Percentiles rank a stretch among this genome's conserved stretches.
These are phyloP conservation scores for Semotilus atromaculatus DNA, from an alignment of 2,797 vertebrate genomes.

Conservation along the genomic window DNA sequence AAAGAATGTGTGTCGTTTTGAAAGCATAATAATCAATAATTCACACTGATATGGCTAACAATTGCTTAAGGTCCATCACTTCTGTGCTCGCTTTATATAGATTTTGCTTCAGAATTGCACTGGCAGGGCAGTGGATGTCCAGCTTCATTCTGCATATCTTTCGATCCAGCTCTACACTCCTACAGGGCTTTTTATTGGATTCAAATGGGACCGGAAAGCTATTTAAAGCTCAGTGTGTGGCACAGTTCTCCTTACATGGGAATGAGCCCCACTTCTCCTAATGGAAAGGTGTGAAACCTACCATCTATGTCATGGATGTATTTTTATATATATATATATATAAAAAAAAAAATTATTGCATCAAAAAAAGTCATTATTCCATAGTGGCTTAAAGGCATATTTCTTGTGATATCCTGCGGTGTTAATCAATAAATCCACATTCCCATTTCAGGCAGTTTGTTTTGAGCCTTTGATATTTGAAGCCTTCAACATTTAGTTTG, in stretches of 20 bases:
- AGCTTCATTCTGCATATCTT: conserved; percentile 12
- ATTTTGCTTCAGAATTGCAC: conserved; percentile 4
- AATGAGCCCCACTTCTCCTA: conserved; percentile 15
- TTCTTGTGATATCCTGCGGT: neutral
- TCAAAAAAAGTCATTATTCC: neutral
- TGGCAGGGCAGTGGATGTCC: conserved; percentile 4
- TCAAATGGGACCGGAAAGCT: conserved; percentile 63
- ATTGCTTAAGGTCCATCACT: neutral
- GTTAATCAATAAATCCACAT: conserved; percentile 1
- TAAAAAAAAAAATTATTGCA: too few species aligned
- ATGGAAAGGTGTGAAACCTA: conserved; percentile 23
- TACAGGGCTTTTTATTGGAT: conserved; percentile 52
- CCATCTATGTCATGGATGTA: neutral
- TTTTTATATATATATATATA: too few species aligned
- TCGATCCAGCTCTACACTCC: conserved; percentile 43
- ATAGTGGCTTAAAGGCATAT: neutral
- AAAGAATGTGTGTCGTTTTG: neutral
- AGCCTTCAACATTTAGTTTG: neutral
- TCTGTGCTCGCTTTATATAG: conserved; percentile 3
- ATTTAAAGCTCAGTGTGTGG: conserved; percentile 66
- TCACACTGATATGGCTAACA: conserved; percentile 6
- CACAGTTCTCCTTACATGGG: conserved; percentile 38
- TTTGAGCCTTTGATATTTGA: neutral
- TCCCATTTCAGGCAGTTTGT: neutral
- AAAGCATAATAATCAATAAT: conserved; percentile 21